Base-by-base conservation (phyloP, 2,113 vertebrate genomes). In the Psammodynastes pulverulentus region DNA sequence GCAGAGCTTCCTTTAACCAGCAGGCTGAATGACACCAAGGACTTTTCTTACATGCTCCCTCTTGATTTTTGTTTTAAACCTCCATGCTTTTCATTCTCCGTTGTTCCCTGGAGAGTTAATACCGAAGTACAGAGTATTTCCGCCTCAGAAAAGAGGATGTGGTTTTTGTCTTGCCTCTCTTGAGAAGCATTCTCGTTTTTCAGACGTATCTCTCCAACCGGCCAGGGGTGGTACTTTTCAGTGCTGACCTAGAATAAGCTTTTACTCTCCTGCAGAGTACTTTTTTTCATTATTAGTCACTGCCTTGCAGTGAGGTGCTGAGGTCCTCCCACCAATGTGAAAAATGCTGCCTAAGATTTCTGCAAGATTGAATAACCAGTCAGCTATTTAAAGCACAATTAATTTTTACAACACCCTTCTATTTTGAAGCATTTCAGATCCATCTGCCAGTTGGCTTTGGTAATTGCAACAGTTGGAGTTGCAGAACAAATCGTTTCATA, bases 1-100 rank as follows among this genome's bases (percentile, higher is more conserved):
- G 94, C 91, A 93, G 91, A 93, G 89, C 86, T 96, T 97, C 96
- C 94, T 95, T 94, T 94, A 95, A 95, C 92, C 93, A 93, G 91
- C 87, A 88, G 34, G 86, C 85, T 91, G 94, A 92, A 92, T 93
- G 93, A 96, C 91, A 92, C 92, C 95, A 94, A 95, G 48, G 87
- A 90, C 56, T 56, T 94, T 94, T 91, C 93, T 89, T 84, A 48
- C n/a, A 45, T 89, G 89, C 21, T 86, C 93, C 94, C 43, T 34
- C 86, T 43, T 49, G 29, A 9, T 29, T 91, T 89, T 94, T 94
- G 89, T 89, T 93, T 56, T 0, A 67, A 91, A 56, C n/a, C n/a
- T 86, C 8, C 62, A 12, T 91, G 85, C 72, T 94, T 90, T 92
- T 90, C 89, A 88, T 91, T 94, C 45, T 54, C 58, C 48, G 53